Conservation (phyloP, 2,888 invertebrate species). For the Lithophane socia region DNA sequence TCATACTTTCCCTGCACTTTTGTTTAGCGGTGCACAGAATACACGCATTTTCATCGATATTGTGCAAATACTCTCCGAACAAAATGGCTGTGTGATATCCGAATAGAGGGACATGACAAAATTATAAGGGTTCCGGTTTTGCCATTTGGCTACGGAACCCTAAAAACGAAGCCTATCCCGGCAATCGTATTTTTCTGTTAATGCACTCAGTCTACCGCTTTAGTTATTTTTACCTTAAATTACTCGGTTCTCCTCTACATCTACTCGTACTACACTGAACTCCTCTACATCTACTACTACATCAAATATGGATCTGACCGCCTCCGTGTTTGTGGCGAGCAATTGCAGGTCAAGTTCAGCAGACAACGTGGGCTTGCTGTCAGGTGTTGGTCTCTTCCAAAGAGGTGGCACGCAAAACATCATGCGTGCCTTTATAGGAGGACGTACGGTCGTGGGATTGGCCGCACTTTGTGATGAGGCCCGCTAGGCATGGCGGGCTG, state of each 20-base stretch:
- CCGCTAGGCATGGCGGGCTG: no score
- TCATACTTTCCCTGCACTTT: not conserved
- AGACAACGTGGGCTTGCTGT: not conserved
- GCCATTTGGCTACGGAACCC: not conserved
- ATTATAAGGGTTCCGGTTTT: not conserved
- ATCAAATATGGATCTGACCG: conserved; percentile 1
- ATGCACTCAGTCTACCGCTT: no score
- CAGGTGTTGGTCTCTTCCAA: no score
- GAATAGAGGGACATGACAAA: not conserved
- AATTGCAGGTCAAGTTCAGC: conserved; percentile 23
- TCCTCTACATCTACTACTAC: no score
- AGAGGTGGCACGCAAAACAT: no score
- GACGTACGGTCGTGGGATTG: no score
- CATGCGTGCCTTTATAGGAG: no score
- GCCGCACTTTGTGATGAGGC: no score
- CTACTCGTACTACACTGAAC: no score
- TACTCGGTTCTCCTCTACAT: no score
- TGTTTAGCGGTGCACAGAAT: not conserved
- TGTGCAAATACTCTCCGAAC: not conserved
- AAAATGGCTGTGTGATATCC: not conserved
- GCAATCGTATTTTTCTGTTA: not conserved
- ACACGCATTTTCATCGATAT: no score
- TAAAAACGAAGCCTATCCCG: not conserved
- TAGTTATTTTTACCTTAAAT: not conserved
- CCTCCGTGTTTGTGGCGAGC: not conserved